These are phyloP conservation scores for Exaiptasia diaphana DNA, from an alignment of 64 coral and sea anemone species.

Conservation along the genomic window DNA sequence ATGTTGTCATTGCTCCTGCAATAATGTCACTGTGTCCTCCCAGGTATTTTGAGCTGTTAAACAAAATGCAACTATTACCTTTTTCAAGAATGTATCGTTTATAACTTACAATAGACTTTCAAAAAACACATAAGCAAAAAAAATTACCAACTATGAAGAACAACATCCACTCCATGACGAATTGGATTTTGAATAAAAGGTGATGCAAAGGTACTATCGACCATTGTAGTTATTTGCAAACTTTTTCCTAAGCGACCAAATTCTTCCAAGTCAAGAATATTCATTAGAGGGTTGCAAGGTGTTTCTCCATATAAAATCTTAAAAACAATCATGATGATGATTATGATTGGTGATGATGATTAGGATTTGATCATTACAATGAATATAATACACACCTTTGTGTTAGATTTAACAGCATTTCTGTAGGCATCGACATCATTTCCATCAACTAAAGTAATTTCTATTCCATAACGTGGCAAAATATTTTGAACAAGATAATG, in stretches of 20 bases:
- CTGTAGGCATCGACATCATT: constrained; percentile 41
- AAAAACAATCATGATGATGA: background rate
- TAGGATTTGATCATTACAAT: background rate
- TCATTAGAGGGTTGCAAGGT: constrained; percentile 60
- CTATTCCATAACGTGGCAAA: constrained; percentile 69
- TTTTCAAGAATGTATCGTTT: background rate
- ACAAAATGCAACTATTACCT: background rate
- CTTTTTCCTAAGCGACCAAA: constrained; percentile 68
- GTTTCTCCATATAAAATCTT: constrained; percentile 82
- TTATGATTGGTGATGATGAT: background rate
- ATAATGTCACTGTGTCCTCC: constrained; percentile 77
- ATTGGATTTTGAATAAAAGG: constrained; percentile 61
- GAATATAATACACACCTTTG: constrained; percentile 43
- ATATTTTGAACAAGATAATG: background rate
- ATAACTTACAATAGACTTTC: background rate
- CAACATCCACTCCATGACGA: constrained; percentile 66
- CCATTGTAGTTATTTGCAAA: constrained; percentile 37
- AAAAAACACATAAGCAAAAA: background rate
- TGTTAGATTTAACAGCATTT: constrained; percentile 72
- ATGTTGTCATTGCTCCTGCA: constrained; percentile 51
- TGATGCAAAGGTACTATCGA: constrained; percentile 70
- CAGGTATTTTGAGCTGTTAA: constrained; percentile 65
- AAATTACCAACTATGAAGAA: constrained; percentile 39
- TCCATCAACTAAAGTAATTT: constrained; percentile 52
- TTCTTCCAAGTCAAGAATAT: constrained; percentile 59